These are phyloP conservation scores for Brachypterus glaber DNA, from an alignment of 2,888 invertebrate genomes.

Conservation along the genomic window DNA sequence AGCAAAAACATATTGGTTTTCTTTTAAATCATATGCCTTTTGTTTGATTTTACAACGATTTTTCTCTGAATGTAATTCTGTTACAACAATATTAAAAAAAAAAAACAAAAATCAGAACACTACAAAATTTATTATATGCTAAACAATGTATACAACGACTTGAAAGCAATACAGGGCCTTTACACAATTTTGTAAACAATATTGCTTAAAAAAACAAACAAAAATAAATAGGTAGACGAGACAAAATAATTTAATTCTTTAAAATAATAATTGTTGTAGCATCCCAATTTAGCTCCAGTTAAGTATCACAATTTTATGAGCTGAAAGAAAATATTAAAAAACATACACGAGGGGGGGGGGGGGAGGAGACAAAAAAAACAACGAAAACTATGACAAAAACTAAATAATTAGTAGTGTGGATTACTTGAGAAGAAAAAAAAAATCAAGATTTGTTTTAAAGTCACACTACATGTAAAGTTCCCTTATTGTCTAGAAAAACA, in stretches of 20 bases:
- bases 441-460: slow-evolving; percentile 12
- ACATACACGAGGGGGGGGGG: no score
- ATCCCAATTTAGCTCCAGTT: slow-evolving; percentile 12
- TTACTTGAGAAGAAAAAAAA: slow-evolving; percentile 1
- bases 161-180: slow-evolving; percentile 13
- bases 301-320: slow-evolving; percentile 23
- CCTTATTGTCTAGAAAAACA: slow-evolving; percentile 7
- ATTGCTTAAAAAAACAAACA: background rate
- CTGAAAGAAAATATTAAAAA: slow-evolving; percentile 9
- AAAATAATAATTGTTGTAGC: slow-evolving; percentile 9
- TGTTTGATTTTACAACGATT: no score
- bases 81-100: no score
- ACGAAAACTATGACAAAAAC: slow-evolving; percentile 8
- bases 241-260: slow-evolving; percentile 3
- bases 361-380: no score
- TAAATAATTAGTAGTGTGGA: slow-evolving; percentile 6
- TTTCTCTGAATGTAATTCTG: no score
- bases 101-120: slow-evolving; percentile 17
- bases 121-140: slow-evolving; percentile 29
- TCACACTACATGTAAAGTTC: slow-evolving; percentile 9
- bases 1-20: no score
- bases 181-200: background rate
- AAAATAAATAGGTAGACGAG: slow-evolving; percentile 13
- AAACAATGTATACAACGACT: slow-evolving; percentile 28
- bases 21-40: no score